These are phyloP conservation scores for Aleiodes sp. DNA, from an alignment of 1,140 invertebrate genomes.

Conservation along the genomic window DNA sequence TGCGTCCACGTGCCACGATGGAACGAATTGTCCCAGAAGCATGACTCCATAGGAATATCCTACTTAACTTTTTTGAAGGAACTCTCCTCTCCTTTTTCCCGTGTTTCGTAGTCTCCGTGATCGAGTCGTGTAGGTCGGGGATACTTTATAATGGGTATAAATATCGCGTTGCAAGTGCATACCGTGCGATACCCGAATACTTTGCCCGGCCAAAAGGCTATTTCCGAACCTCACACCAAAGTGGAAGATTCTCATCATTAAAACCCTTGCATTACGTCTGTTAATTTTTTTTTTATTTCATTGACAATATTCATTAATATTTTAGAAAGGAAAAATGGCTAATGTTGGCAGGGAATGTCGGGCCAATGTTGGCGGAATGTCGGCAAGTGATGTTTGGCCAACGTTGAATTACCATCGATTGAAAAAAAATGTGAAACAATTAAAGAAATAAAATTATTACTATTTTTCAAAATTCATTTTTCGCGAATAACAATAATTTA, in stretches of 20 bases:
- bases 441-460: no score
- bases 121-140: conserved; percentile 16
- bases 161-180: conserved; percentile 56
- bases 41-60: not conserved
- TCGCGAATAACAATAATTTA: no score
- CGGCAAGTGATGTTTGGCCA: no score
- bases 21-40: conserved; percentile 32
- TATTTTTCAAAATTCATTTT: no score
- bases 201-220: conserved; percentile 50
- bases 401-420: no score
- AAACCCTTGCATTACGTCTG: not conserved
- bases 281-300: not conserved
- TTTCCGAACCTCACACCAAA: conserved; percentile 51
- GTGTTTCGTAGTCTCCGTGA: not conserved
- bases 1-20: not conserved
- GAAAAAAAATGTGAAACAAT: no score
- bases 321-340: no score
- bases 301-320: not conserved
- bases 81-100: not conserved
- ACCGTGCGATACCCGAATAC: conserved; percentile 51
- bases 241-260: conserved; percentile 8
- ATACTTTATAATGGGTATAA: conserved; percentile 49
- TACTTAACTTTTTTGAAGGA: not conserved
- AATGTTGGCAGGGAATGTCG: no score
- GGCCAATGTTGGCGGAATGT: no score